Evolutionary conservation across 2,888 invertebrate species (phyloP), one percentile per base, ranked within the genome.

Genomic region (Mechanitis messenoides): DNA sequence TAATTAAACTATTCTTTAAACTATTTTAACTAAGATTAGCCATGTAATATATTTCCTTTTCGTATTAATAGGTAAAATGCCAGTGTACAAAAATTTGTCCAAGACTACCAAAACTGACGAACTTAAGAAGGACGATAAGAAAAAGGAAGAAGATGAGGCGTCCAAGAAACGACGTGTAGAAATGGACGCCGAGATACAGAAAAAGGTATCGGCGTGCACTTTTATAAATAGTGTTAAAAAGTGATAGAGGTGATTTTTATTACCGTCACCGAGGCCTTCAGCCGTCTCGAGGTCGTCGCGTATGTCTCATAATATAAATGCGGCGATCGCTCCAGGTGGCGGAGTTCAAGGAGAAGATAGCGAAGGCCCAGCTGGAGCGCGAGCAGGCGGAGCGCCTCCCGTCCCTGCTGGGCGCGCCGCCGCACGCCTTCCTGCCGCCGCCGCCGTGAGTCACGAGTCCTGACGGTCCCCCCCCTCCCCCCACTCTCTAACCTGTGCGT

Each of bases 51-150:
- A 35, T 35, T 42, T 42, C 42, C 11, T 42, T 11, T 42, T 1
- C 0, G 9, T 42, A 42, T 9, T 3, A 42, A 42, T 31, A 91
- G 91, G 91, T 63, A 92, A 95, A 79, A 94, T 96, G 93, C 96
- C 96, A 0, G 91, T 96, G 11, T 95, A 94, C 74, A 94, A 94
- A 74, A 80, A 84, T 59, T 71, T 90, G 60, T 75, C 73, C 20
- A 88, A 87, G 64, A 72, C 68, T n/a, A 56, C 69, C 1, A 81
- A 87, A 91, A 89, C 77, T 71, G 92, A 84, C 65, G 90, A 77
- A 68, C 87, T 71, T 74, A 91, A 87, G 64, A 91, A 85, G 46
- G 84, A 84, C 7, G 74, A 76, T 63, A 83, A 87, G 69, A 84
- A 88, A 69, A 81, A 87, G 65, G 84, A 88, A 59, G 85, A 88